phyloP scores from a whole-genome alignment of 2,113 vertebrate genomes.

The Eulemur macaco region DNA sequence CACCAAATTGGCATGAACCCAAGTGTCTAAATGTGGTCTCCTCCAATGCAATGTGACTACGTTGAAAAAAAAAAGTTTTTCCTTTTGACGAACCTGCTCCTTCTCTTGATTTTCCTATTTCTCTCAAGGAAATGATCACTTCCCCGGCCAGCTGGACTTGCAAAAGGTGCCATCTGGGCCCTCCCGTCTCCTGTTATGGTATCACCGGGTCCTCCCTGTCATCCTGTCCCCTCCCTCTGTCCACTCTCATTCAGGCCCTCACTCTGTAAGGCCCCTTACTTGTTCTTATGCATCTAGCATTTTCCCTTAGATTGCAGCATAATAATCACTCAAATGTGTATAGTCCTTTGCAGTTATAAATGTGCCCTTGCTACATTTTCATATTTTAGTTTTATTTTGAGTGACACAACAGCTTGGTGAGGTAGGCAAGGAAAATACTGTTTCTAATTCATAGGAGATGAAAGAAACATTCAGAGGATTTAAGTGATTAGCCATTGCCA shows the following conservation, averaged over 20 bases:
- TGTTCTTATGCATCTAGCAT: background rate
- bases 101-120: background rate
- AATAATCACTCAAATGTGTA: background rate
- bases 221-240: background rate
- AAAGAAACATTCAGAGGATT: background rate
- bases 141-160: background rate
- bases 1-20: background rate
- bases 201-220: background rate
- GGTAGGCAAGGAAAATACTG: background rate
- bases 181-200: background rate
- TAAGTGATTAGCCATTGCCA: background rate
- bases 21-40: background rate
- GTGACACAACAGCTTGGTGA: background rate
- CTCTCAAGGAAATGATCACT: background rate
- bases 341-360: background rate
- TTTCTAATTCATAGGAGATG: background rate
- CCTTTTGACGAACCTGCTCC: background rate
- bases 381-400: background rate
- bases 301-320: background rate
- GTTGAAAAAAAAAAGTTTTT: background rate
- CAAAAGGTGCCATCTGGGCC: background rate
- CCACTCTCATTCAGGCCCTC: background rate
- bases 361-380: background rate
- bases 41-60: background rate
- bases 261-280: background rate